Conservation (phyloP, 2,888 invertebrate genomes). For the Nebria brevicollis region DNA sequence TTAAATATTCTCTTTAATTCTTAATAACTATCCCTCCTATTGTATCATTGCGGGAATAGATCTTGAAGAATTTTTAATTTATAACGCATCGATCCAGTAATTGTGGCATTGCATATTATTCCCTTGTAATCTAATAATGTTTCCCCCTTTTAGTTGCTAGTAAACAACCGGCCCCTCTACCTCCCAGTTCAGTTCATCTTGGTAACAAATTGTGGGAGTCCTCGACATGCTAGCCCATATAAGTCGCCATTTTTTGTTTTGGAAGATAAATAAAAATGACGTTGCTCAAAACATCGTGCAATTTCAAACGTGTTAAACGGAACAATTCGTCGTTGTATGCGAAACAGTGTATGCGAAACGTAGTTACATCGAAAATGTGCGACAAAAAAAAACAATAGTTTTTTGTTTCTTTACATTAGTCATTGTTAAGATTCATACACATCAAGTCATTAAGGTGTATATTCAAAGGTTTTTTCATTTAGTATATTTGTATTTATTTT, state of each 20-base stretch:
- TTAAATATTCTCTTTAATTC: too few species aligned
- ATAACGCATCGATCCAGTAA: neutral
- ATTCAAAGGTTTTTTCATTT: conserved; percentile 10
- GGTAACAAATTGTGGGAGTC: conserved; percentile 68
- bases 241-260: conserved; percentile 12
- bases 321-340: conserved; percentile 24
- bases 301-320: conserved; percentile 32
- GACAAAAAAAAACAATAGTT: neutral
- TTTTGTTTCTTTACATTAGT: conserved; percentile 14
- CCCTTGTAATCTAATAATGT: neutral
- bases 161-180: conserved; percentile 72
- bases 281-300: conserved; percentile 48
- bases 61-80: too few species aligned
- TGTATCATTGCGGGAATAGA: too few species aligned
- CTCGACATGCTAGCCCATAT: conserved; percentile 61
- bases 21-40: too few species aligned
- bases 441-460: conserved; percentile 21
- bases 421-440: conserved; percentile 6
- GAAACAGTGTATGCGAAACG: neutral
- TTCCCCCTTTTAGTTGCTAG: conserved; percentile 60
- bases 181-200: conserved; percentile 68
- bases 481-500: neutral
- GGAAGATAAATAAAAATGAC: neutral
- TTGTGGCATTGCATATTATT: neutral
- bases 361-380: conserved; percentile 20